Evolutionary conservation across 2,113 vertebrate species (phyloP).

Genomic region (Prietella phreatophila): DNA sequence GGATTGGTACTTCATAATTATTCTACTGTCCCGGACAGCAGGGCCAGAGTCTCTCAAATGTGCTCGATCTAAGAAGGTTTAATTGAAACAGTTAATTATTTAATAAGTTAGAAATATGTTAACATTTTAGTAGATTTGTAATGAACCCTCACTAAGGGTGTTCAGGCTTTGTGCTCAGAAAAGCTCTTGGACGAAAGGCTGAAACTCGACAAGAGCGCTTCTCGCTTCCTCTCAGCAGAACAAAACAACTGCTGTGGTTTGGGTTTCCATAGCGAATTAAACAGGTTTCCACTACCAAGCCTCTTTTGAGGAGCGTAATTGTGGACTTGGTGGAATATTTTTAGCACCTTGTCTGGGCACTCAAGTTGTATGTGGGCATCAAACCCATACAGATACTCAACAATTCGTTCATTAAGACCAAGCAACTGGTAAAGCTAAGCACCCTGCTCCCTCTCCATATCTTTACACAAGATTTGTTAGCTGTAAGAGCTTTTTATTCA

Average conservation of each 20-base stretch:
- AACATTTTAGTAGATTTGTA: neutral
- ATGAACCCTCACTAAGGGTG: neutral
- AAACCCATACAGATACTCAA: neutral
- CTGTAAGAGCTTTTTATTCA: neutral
- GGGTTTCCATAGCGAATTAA: constrained; percentile 18
- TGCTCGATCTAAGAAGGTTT: neutral
- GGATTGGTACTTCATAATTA: constrained; percentile 1
- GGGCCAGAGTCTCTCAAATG: neutral
- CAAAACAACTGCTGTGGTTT: constrained; percentile 1
- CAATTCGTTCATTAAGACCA: constrained; percentile 24
- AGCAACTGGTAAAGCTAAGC: neutral
- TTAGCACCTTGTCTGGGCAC: neutral
- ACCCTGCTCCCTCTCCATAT: neutral
- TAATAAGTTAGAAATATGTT: neutral
- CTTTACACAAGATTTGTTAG: neutral
- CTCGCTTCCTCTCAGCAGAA: neutral
- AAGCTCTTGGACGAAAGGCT: neutral
- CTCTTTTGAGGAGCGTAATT: neutral
- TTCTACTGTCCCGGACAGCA: neutral
- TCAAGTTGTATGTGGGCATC: neutral
- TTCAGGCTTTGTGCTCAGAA: neutral
- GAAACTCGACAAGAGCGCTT: constrained; percentile 1
- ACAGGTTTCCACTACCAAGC: neutral
- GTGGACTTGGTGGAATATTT: neutral
- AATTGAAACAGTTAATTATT: neutral